These are phyloP conservation scores for Dione juno DNA, from an alignment of 2,888 invertebrate species.

Conservation along the genomic window DNA sequence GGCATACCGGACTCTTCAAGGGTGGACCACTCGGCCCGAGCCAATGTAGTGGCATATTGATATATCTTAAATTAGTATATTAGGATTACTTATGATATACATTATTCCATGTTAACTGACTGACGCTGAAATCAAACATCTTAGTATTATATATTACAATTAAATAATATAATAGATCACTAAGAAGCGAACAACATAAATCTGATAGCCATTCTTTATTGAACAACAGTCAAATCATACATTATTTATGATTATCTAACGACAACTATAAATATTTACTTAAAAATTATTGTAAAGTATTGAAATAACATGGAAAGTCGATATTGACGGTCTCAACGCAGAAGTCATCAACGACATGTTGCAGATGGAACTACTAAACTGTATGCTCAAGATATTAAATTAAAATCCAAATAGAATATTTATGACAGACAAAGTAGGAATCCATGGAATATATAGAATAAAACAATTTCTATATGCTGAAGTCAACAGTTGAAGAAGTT, in stretches of 20 bases:
- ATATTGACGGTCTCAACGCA: background rate
- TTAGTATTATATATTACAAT: background rate
- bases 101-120: background rate
- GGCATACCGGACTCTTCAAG: too few relatives aligned
- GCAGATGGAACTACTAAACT: too few relatives aligned
- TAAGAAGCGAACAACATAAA: slow-evolving; percentile 16
- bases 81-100: too few relatives aligned
- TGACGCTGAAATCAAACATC: background rate
- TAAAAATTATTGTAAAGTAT: background rate
- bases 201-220: slow-evolving; percentile 21
- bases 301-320: background rate
- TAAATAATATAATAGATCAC: background rate
- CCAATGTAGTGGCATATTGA: too few relatives aligned
- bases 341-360: background rate
- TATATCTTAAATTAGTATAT: too few relatives aligned
- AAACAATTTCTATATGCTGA: too few relatives aligned
- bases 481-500: too few relatives aligned
- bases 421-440: background rate
- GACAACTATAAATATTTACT: background rate
- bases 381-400: too few relatives aligned
- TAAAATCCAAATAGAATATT: background rate
- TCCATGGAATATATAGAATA: too few relatives aligned
- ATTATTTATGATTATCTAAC: background rate
- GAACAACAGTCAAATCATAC: slow-evolving; percentile 21
- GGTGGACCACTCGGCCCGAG: too few relatives aligned